phyloP scores from a whole-genome alignment of 2,888 invertebrate genomes.

The Orthonevra nobilis region DNA sequence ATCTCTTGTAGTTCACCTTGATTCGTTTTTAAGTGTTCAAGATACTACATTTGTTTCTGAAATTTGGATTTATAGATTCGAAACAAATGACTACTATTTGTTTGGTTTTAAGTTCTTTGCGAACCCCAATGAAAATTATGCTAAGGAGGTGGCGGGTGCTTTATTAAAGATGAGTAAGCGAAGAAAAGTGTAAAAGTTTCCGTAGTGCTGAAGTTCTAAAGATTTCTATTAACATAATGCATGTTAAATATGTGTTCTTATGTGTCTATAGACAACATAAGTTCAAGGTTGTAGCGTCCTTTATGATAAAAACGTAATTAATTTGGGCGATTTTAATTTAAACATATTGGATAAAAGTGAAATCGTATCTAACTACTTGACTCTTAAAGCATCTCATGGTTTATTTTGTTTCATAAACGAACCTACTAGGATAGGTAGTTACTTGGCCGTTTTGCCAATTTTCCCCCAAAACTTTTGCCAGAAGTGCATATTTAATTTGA shows the following conservation, averaged over 20 bases:
- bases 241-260: neutral
- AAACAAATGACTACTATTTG: neutral
- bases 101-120: neutral
- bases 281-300: neutral
- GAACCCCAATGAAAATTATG: neutral
- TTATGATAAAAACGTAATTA: neutral
- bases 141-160: neutral
- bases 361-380: neutral
- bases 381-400: slow-evolving; percentile 1
- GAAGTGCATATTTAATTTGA: neutral
- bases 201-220: neutral
- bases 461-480: neutral
- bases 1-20: no score
- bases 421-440: neutral
- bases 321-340: slow-evolving; percentile 4
- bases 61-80: no score
- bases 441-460: neutral
- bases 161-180: neutral
- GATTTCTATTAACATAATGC: neutral
- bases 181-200: neutral
- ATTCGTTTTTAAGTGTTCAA: no score
- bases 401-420: neutral
- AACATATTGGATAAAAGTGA: slow-evolving; percentile 3
- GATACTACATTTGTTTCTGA: no score
- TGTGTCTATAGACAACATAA: no score